Percentiles rank a stretch among this genome's conserved stretches.
Evolutionary conservation across 2,113 vertebrate genomes (phyloP).

Genomic region (Chaetodon auriga): DNA sequence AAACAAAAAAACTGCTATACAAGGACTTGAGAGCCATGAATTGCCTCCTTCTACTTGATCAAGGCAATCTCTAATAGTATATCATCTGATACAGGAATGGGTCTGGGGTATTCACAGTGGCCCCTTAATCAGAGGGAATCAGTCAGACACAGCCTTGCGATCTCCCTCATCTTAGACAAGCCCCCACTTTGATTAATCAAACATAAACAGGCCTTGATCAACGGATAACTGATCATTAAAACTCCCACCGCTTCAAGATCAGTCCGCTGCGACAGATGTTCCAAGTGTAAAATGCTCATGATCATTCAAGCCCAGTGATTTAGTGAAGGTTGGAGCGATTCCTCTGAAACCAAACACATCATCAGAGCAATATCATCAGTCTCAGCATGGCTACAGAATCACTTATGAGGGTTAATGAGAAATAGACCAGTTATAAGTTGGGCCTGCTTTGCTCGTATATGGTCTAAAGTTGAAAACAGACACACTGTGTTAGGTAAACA

Average conservation of each 20-base stretch:
- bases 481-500: slow-evolving; percentile 6
- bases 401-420: slow-evolving; percentile 57
- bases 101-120: slow-evolving; percentile 40
- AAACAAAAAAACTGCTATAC: background rate
- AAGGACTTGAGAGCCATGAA: background rate
- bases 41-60: slow-evolving; percentile 15
- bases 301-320: slow-evolving; percentile 54
- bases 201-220: slow-evolving; percentile 72
- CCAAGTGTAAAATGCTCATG: slow-evolving; percentile 62
- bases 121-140: slow-evolving; percentile 53
- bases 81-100: slow-evolving; percentile 21
- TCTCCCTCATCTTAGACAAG: slow-evolving; percentile 40
- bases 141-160: slow-evolving; percentile 43
- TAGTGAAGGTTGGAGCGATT: slow-evolving; percentile 48
- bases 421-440: slow-evolving; percentile 1
- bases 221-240: slow-evolving; percentile 68
- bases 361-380: slow-evolving; percentile 52
- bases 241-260: slow-evolving; percentile 48
- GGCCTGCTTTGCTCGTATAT: background rate
- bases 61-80: slow-evolving; percentile 4
- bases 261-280: slow-evolving; percentile 66
- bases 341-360: slow-evolving; percentile 50
- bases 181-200: slow-evolving; percentile 75
- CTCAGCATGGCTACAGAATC: slow-evolving; percentile 30
- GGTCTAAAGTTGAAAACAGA: slow-evolving; percentile 11